phyloP scores from a whole-genome alignment of 2,888 invertebrate genomes.

The Trissolcus brochymenae region DNA sequence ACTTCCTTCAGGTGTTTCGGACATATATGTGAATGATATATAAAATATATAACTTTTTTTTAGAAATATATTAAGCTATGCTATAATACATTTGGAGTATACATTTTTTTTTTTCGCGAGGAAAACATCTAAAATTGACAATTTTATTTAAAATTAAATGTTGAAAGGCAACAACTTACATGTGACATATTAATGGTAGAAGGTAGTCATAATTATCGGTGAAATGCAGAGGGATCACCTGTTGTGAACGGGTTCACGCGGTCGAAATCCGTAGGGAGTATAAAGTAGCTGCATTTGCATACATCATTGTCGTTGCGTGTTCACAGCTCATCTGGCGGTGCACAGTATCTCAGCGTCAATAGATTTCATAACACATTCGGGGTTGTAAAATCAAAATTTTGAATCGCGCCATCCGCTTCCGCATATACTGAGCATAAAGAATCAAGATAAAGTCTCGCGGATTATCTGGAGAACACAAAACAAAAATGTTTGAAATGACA shows the following conservation, averaged over 20 bases:
- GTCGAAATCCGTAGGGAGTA: conserved; percentile 56
- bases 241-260: conserved; percentile 63
- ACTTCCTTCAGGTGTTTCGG: no score
- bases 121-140: no score
- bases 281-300: conserved; percentile 44
- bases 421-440: no score
- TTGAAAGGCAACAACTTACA: conserved; percentile 1
- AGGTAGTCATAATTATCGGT: conserved; percentile 45
- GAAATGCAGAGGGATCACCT: conserved; percentile 63
- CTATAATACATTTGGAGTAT: no score
- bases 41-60: no score
- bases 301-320: conserved; percentile 69
- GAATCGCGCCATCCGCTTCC: conserved; percentile 19
- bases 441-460: no score
- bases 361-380: conserved; percentile 70
- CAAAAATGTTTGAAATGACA: no score
- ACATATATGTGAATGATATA: no score
- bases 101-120: no score
- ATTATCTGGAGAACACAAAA: no score
- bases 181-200: conserved; percentile 18
- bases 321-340: conserved; percentile 70
- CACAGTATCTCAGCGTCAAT: conserved; percentile 70
- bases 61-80: no score
- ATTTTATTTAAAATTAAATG: no score
- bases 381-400: conserved; percentile 71